Percentiles rank a stretch among this genome's conserved stretches.
Conservation (phyloP, 1,140 invertebrate species). For the Bombus picipes region DNA sequence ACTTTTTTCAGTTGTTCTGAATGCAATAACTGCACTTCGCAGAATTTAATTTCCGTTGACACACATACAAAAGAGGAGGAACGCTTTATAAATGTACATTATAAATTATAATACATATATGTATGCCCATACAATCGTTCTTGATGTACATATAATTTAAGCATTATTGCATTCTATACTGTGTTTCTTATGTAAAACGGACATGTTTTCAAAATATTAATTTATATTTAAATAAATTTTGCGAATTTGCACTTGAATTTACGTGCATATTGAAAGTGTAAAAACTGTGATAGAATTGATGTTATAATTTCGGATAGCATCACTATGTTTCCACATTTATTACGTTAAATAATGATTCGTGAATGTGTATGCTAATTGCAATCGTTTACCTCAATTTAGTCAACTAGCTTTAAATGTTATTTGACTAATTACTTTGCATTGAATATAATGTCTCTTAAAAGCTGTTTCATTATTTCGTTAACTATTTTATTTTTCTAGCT, state of each 20-base stretch:
- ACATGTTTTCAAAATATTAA: neutral
- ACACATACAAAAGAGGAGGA: neutral
- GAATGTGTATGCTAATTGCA: neutral
- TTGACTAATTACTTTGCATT: neutral
- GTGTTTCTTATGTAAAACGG: neutral
- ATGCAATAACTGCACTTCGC: neutral
- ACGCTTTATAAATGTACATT: neutral
- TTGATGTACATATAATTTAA: constrained; percentile 14
- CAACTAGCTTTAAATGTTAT: neutral
- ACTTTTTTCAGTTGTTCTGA: neutral
- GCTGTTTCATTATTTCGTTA: neutral
- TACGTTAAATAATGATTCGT: neutral
- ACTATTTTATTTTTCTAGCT: neutral
- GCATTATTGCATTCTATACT: neutral
- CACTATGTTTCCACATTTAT: too few species aligned
- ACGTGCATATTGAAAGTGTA: neutral
- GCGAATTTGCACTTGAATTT: neutral
- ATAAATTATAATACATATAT: neutral
- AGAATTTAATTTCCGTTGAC: neutral
- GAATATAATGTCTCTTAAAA: neutral
- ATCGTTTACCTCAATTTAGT: neutral
- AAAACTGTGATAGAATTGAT: neutral
- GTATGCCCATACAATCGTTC: neutral
- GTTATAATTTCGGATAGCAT: neutral
- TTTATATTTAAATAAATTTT: neutral